phyloP scores from a whole-genome alignment of 2,797 vertebrate species.

The Pangasius sanitwongsei region DNA sequence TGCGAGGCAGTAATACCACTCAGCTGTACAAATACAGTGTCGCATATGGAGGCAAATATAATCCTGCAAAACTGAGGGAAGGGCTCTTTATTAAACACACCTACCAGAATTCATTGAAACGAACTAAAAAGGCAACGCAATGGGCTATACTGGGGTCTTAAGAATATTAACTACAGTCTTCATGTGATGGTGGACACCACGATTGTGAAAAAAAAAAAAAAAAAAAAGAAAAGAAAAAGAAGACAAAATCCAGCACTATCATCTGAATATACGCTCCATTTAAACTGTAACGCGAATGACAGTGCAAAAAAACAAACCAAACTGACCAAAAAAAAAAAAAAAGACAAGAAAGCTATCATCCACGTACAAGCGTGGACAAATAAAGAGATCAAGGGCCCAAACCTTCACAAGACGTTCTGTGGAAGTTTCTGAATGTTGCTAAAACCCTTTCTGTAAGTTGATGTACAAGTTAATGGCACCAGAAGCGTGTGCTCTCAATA shows the following conservation, averaged over 20 bases:
- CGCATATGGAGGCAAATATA: not conserved
- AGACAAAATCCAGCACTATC: conserved; percentile 4
- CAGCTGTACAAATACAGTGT: conserved; percentile 21
- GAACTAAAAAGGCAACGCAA: not conserved
- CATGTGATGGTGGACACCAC: conserved; percentile 32
- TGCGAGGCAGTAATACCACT: not conserved
- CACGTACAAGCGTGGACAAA: not conserved
- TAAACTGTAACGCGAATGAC: conserved; percentile 24
- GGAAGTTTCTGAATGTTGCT: conserved; percentile 30
- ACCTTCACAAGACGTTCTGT: conserved; percentile 25
- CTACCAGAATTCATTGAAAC: not conserved
- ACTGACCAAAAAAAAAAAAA: not conserved
- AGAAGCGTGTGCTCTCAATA: conserved; percentile 34
- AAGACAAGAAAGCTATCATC: not conserved
- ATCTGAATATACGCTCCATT: conserved; percentile 24
- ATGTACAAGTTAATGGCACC: conserved; percentile 39
- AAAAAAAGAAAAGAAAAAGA: not conserved
- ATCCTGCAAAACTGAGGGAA: not conserved
- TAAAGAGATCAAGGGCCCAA: conserved; percentile 14
- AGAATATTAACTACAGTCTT: conserved; percentile 34
- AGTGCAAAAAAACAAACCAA: conserved; percentile 26
- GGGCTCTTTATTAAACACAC: conserved; percentile 1
- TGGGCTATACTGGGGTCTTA: conserved; percentile 4
- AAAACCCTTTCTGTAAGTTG: conserved; percentile 28
- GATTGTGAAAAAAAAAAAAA: not conserved